Evolutionary conservation across 2,113 vertebrate species (phyloP).

Genomic region (Argyrosomus japonicus): DNA sequence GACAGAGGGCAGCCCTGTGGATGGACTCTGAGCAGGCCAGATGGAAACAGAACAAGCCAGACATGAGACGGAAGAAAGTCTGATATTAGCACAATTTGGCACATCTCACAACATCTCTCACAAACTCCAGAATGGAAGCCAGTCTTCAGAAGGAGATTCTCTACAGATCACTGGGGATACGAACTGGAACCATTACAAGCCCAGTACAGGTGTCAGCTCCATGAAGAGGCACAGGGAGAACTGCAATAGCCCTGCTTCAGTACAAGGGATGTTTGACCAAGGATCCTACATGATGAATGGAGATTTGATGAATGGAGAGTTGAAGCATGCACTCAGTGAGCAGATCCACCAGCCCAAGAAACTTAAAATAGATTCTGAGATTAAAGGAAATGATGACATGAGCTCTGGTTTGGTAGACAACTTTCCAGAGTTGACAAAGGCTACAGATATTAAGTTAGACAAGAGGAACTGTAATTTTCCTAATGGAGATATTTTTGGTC

Average conservation of each 20-base stretch:
- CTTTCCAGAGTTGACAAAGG: conserved; percentile 78
- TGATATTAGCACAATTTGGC: conserved; percentile 88
- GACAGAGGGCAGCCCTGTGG: conserved; percentile 92
- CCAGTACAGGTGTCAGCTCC: conserved; percentile 77
- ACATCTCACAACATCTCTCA: conserved; percentile 80
- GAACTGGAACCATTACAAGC: conserved; percentile 84
- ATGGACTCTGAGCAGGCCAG: conserved; percentile 97
- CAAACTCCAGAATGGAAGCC: conserved; percentile 91
- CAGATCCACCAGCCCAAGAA: conserved; percentile 87
- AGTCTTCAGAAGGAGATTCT: conserved; percentile 80
- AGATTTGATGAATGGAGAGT: conserved; percentile 91
- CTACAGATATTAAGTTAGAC: conserved; percentile 83
- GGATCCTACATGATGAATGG: conserved; percentile 88
- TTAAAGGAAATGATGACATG: conserved; percentile 83
- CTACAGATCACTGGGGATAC: conserved; percentile 87
- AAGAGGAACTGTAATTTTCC: conserved; percentile 84
- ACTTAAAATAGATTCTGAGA: conserved; percentile 84
- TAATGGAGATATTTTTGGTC: conserved; percentile 87
- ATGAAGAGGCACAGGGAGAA: conserved; percentile 86
- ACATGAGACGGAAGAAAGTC: conserved; percentile 94
- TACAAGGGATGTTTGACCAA: conserved; percentile 83
- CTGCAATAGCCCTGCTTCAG: conserved; percentile 79
- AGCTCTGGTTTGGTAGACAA: conserved; percentile 72
- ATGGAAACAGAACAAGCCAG: conserved; percentile 97
- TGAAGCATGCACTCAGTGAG: conserved; percentile 86